Evolutionary conservation across 2,797 vertebrate species (phyloP).

Genomic region (Psittacula derbiana): DNA sequence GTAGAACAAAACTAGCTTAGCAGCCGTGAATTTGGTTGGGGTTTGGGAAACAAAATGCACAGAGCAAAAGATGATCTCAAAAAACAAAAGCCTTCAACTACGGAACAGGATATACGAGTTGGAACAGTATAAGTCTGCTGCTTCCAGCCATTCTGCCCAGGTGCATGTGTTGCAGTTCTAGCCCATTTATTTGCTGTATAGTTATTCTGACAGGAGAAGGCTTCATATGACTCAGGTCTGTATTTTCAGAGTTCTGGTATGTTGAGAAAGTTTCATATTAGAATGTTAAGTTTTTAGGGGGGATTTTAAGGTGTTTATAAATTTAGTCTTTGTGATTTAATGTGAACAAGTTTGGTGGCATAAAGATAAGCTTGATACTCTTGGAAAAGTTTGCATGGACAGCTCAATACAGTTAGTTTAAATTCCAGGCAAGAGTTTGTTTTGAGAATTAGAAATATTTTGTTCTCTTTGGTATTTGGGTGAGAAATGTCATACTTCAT

Average conservation of each 20-base stretch:
- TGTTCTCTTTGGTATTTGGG: background rate
- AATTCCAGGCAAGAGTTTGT: background rate
- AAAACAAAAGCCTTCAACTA: background rate
- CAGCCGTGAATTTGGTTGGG: background rate
- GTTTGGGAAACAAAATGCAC: background rate
- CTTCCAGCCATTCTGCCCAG: background rate
- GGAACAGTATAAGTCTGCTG: background rate
- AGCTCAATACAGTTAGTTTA: background rate
- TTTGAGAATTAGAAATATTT: background rate
- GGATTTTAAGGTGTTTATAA: background rate
- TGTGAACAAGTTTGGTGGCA: background rate
- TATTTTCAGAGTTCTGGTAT: background rate
- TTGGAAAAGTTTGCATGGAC: background rate
- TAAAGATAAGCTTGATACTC: background rate
- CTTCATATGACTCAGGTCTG: background rate
- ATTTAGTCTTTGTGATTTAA: background rate
- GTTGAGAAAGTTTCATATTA: background rate
- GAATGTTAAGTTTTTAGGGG: background rate
- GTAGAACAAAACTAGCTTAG: background rate
- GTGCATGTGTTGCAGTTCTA: background rate
- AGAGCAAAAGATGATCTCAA: background rate
- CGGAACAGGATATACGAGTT: background rate
- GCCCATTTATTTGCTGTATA: background rate
- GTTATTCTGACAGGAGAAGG: background rate
- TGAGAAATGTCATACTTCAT: background rate